Evolutionary conservation across 2,888 invertebrate species (phyloP).

Genomic region (Schrankia costaestrigalis): DNA sequence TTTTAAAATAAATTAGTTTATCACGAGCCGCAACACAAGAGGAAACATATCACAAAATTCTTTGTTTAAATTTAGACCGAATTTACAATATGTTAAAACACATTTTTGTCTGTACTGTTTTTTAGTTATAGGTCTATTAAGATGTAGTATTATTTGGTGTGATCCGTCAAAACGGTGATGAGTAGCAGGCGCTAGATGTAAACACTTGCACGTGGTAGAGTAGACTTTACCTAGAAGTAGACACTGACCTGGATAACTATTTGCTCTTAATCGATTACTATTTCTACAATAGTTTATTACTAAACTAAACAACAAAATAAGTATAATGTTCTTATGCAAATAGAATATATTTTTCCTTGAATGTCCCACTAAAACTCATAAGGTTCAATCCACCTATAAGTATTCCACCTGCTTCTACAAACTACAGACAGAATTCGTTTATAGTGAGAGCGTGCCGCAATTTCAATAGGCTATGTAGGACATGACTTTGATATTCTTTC

Average conservation of each 20-base stretch:
- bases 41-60: conserved; percentile 3
- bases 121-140: conserved; percentile 13
- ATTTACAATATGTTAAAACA: background rate
- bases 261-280: conserved; percentile 18
- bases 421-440: no score
- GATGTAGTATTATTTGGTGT: conserved; percentile 38
- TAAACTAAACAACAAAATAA: no score
- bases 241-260: conserved; percentile 28
- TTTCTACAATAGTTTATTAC: conserved; percentile 1
- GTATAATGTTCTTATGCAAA: no score
- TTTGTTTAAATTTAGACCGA: conserved; percentile 17
- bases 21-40: conserved; percentile 12
- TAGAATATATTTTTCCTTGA: no score
- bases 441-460: no score
- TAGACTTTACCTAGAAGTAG: conserved; percentile 33
- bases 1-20: conserved; percentile 21
- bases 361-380: no score
- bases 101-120: conserved; percentile 6
- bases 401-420: no score
- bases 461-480: no score
- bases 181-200: conserved; percentile 70
- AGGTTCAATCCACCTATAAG: no score
- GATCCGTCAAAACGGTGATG: conserved; percentile 71
- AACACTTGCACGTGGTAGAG: conserved; percentile 61
- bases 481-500: no score